Evolutionary conservation across 2,113 vertebrate genomes (phyloP).

Genomic region (Gallinago jamesoni): DNA sequence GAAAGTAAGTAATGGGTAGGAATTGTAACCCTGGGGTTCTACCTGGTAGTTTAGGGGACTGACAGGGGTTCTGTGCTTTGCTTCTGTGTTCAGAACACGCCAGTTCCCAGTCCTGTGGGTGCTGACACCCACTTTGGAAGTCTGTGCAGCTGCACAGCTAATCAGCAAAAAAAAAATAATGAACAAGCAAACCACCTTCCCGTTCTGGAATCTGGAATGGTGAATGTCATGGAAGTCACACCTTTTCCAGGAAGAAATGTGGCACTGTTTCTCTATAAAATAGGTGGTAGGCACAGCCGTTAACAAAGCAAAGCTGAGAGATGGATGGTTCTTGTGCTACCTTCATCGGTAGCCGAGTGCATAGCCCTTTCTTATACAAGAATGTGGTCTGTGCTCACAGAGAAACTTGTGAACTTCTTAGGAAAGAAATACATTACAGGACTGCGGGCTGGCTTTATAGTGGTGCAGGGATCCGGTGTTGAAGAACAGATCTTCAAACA

Average conservation of each 20-base stretch:
- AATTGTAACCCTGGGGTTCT: background rate
- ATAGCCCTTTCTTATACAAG: background rate
- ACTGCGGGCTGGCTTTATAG: background rate
- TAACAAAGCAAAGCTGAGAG: background rate
- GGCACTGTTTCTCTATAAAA: background rate
- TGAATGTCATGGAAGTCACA: background rate
- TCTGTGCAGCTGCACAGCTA: background rate
- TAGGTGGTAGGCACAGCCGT: background rate
- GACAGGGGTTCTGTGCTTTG: background rate
- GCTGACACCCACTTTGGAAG: background rate
- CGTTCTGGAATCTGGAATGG: background rate
- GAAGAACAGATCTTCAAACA: background rate
- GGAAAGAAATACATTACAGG: background rate
- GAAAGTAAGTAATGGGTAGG: background rate
- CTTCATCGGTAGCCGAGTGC: accelerated
- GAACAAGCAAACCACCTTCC: background rate
- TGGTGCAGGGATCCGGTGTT: background rate
- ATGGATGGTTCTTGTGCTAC: background rate
- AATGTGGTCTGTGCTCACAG: background rate
- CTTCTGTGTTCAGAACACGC: background rate
- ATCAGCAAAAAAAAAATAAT: background rate
- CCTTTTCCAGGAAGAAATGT: background rate
- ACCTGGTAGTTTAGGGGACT: background rate
- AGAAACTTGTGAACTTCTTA: background rate
- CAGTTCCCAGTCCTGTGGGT: background rate